Conservation (phyloP, 2,797 vertebrate species). For the Eulemur coronatus region DNA sequence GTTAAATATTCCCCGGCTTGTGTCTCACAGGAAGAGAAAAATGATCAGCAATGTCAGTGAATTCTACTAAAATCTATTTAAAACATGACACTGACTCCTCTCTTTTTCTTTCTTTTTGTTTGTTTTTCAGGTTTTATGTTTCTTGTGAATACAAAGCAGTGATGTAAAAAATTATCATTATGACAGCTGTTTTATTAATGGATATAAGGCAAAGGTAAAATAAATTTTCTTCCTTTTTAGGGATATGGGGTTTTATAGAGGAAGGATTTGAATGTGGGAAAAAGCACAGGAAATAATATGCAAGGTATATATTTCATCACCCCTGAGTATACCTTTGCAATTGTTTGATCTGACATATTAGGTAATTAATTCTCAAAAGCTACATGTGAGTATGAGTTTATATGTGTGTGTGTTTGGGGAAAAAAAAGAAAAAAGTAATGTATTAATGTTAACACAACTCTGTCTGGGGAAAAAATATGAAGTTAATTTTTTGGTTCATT, state of each 20-base stretch:
- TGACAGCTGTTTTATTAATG: not conserved
- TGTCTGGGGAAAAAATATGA: not conserved
- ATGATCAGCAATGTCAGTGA: not conserved
- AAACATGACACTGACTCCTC: not conserved
- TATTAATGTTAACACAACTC: not conserved
- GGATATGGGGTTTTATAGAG: not conserved
- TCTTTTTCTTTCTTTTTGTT: not conserved
- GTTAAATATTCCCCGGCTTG: not conserved
- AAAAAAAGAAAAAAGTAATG: not conserved
- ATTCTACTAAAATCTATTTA: constrained; percentile 29
- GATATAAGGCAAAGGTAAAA: not conserved
- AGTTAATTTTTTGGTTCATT: not conserved
- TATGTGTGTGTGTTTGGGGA: not conserved
- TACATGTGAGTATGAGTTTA: not conserved
- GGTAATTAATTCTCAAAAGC: not conserved
- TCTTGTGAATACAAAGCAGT: not conserved
- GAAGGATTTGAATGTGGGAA: not conserved
- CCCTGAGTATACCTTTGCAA: not conserved
- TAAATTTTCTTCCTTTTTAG: not conserved
- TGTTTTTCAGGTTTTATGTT: not conserved
- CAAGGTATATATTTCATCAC: not conserved
- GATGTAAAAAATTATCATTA: not conserved
- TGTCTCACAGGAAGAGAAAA: constrained; percentile 11
- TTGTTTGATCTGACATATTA: not conserved
- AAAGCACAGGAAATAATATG: not conserved